Conservation (phyloP, 2,888 invertebrate genomes). For the Himalopsyche tibetana region DNA sequence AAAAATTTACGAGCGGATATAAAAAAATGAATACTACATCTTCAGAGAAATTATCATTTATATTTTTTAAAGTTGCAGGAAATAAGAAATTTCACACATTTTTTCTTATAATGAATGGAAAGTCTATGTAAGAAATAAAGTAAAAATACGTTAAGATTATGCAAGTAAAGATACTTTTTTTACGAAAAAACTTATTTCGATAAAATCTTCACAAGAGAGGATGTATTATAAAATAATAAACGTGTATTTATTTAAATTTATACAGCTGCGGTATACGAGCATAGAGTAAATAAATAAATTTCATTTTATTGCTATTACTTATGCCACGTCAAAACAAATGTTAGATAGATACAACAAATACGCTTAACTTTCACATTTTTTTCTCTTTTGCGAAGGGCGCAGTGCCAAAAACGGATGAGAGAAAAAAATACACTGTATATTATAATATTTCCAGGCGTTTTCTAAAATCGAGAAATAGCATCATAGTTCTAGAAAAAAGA, state of each 20-base stretch:
- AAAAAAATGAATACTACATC: no score
- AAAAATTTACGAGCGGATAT: no score
- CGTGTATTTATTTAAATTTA: neutral
- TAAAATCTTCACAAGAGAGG: neutral
- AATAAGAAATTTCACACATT: no score
- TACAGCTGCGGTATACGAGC: neutral
- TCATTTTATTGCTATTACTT: slow-evolving; percentile 19
- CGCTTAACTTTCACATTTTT: slow-evolving; percentile 7
- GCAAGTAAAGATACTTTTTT: no score
- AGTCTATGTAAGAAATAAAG: no score
- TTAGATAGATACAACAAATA: slow-evolving; percentile 3
- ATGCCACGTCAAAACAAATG: slow-evolving; percentile 10
- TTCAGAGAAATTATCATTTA: no score
- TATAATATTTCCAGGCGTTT: neutral
- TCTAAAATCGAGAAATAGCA: neutral
- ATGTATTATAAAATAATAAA: neutral
- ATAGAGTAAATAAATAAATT: slow-evolving; percentile 30
- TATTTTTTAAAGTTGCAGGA: no score
- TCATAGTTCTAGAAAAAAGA: no score
- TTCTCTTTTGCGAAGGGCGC: neutral
- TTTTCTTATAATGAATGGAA: no score
- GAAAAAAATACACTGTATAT: neutral
- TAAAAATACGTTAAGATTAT: no score
- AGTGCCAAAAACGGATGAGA: neutral
- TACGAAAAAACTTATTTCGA: neutral